Evolutionary conservation across 2,888 invertebrate species (phyloP).

Genomic region (Eupsilia transversa): DNA sequence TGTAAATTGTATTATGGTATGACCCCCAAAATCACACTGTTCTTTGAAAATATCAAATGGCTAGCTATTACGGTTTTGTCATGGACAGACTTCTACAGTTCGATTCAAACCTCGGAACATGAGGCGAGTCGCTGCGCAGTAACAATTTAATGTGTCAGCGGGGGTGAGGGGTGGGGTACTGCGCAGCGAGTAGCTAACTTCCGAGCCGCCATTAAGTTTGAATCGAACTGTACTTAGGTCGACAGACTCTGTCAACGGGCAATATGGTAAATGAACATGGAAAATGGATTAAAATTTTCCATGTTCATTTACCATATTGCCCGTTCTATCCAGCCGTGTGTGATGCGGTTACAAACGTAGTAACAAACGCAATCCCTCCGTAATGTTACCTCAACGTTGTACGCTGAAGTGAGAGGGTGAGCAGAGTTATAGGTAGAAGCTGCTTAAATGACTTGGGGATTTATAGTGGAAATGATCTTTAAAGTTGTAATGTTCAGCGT

Average conservation of each 20-base stretch:
- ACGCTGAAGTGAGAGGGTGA: neutral
- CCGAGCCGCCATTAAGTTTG: too few species aligned
- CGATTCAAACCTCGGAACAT: too few species aligned
- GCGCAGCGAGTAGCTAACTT: too few species aligned
- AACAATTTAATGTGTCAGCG: too few species aligned
- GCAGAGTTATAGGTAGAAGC: neutral
- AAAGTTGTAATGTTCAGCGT: neutral
- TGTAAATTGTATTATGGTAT: too few species aligned
- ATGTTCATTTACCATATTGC: neutral
- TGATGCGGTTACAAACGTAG: slow-evolving; percentile 4
- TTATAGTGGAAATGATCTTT: neutral
- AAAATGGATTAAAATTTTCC: neutral
- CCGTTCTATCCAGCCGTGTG: neutral
- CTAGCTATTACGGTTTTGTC: neutral
- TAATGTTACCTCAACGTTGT: slow-evolving; percentile 27
- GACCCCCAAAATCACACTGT: too few species aligned
- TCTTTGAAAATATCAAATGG: neutral
- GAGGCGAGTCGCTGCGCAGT: too few species aligned
- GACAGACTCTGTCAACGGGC: too few species aligned
- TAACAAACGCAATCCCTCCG: slow-evolving; percentile 35
- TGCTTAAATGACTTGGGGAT: neutral
- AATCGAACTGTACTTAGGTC: too few species aligned
- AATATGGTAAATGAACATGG: too few species aligned
- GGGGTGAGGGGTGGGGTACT: too few species aligned
- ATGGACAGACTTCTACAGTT: too few species aligned